These are phyloP conservation scores for Tipula unca DNA, from an alignment of 2,888 invertebrate genomes.

Conservation along the genomic window DNA sequence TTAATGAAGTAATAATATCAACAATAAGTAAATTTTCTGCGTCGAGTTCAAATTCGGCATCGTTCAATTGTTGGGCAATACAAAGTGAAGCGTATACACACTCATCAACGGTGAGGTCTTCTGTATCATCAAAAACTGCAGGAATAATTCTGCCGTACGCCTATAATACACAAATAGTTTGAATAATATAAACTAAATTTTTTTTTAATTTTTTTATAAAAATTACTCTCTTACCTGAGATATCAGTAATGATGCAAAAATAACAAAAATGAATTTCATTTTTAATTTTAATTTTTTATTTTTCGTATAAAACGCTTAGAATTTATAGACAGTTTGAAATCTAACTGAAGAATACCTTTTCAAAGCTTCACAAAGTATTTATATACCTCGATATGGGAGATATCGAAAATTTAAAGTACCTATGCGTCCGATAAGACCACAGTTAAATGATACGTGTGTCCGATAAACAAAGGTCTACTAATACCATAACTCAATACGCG, in stretches of 20 bases:
- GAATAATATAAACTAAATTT: neutral
- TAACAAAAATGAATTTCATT: neutral
- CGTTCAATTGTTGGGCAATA: neutral
- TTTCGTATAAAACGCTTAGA: neutral
- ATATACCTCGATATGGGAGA: neutral
- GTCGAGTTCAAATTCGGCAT: neutral
- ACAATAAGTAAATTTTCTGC: neutral
- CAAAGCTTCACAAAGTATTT: neutral
- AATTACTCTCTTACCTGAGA: neutral
- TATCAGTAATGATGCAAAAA: neutral
- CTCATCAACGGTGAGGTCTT: neutral
- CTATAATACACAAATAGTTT: neutral
- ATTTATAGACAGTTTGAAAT: neutral
- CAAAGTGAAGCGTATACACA: neutral
- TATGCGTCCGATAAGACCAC: too few species aligned
- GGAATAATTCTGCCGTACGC: neutral
- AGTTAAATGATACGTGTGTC: too few species aligned
- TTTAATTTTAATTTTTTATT: too few species aligned
- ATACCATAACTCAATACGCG: too few species aligned
- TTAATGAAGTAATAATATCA: neutral
- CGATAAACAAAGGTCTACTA: too few species aligned
- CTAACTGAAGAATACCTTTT: neutral
- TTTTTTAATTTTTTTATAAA: too few species aligned
- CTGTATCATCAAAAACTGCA: neutral
- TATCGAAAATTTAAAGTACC: too few species aligned